phyloP scores from a whole-genome alignment of 2,113 vertebrate species.

The Scartelaos histophorus region DNA sequence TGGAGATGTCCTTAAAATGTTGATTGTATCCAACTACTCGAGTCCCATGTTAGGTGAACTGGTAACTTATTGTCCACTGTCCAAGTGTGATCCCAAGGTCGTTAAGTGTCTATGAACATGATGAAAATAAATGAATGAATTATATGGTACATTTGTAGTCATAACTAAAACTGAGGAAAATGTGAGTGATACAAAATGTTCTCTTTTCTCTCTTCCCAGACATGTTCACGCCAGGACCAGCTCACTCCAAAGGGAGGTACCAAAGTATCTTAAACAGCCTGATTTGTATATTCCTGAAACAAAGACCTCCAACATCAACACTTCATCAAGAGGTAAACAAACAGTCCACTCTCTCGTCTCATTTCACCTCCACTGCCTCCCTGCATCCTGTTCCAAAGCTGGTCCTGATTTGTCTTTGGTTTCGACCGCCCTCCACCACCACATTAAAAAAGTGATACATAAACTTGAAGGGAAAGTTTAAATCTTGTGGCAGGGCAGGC shows the following conservation, averaged over 20 bases:
- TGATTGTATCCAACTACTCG: too few relatives aligned
- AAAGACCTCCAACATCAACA: conserved; percentile 74
- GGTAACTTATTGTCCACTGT: too few relatives aligned
- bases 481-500: conserved; percentile 58
- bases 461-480: conserved; percentile 58
- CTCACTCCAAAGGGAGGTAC: conserved; percentile 55
- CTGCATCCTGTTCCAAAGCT: conserved; percentile 61
- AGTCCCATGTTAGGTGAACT: too few relatives aligned
- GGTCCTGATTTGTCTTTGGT: conserved; percentile 68
- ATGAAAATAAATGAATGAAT: neutral
- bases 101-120: neutral
- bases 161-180: conserved; percentile 29
- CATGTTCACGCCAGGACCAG: conserved; percentile 40
- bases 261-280: conserved; percentile 66
- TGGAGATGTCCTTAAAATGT: too few relatives aligned
- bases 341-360: conserved; percentile 55
- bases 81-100: neutral
- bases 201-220: conserved; percentile 48
- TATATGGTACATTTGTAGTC: conserved; percentile 28
- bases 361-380: conserved; percentile 59
- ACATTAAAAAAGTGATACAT: conserved; percentile 47
- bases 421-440: conserved; percentile 44
- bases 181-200: conserved; percentile 22
- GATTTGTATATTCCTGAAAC: conserved; percentile 76
- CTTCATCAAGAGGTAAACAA: conserved; percentile 69